Percentiles rank a stretch among this genome's conserved stretches.
These are phyloP conservation scores for Campylomormyrus numenius DNA, from an alignment of 2,113 vertebrate genomes.

Conservation along the genomic window DNA sequence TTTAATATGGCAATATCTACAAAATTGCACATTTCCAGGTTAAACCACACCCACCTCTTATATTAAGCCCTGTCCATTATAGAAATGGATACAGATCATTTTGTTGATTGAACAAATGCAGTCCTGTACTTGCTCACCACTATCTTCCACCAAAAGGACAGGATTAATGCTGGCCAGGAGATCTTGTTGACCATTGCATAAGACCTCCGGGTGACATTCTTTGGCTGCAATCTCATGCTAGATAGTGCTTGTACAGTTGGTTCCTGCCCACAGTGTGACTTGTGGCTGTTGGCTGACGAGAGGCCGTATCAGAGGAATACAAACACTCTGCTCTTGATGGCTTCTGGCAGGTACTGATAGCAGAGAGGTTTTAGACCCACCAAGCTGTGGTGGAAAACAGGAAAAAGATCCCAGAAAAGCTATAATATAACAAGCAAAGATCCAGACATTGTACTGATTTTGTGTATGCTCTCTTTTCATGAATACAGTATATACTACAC, in stretches of 20 bases:
- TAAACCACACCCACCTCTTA: background rate
- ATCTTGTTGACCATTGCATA: background rate
- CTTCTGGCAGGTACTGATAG: background rate
- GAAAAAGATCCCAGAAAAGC: background rate
- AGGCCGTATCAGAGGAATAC: background rate
- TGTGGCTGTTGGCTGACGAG: background rate
- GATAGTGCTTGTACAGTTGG: background rate
- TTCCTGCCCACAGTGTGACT: background rate
- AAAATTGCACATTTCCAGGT: background rate
- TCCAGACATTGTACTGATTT: background rate
- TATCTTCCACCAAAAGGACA: background rate
- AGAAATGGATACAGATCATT: background rate
- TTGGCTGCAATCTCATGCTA: background rate
- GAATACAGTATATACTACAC: background rate
- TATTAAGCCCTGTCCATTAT: background rate
- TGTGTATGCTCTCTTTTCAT: background rate
- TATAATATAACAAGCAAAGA: background rate
- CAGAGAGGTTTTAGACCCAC: background rate
- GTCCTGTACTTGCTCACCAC: background rate
- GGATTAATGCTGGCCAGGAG: background rate
- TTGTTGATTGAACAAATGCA: background rate
- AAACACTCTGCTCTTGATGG: background rate
- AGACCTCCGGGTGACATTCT: background rate
- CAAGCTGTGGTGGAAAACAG: background rate
- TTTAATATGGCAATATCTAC: background rate